Evolutionary conservation across 2,113 vertebrate species (phyloP), one percentile per base, ranked within the genome.

Genomic region (Crypturellus undulatus): DNA sequence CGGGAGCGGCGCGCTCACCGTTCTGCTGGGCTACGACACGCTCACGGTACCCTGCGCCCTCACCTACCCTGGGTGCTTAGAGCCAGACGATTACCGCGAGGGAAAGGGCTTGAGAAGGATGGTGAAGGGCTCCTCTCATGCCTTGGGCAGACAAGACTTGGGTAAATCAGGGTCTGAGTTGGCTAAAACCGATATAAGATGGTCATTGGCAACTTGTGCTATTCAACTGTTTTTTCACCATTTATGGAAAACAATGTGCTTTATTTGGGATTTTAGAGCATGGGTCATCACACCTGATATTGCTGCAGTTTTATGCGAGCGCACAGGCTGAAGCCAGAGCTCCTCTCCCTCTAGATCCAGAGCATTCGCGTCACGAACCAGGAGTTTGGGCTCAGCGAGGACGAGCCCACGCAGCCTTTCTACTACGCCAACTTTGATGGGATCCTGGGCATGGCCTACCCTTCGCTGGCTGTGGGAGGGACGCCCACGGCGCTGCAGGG

Each of bases 351-450:
- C 47, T 89, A 98, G 98, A 91, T 98, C 81, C 97, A 97, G 77
- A 97, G 95, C 77, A 97, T 98, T 30, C 9, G 32, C 0, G 79
- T 98, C 72, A 43, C 30, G 1, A 92, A 98, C 25, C 98, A 99
- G 96, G 97, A 98, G 80, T 98, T 99, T 3, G 98, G 98, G 65
- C 59, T 98, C 59, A 99, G 98, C 58, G 12, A 78, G 68, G 13
- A 42, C 0, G 97, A 98, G 68, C 97, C 97, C 10, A 84, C 67
- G 3, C 47, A 64, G 42, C 97, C 96, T 2, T 98, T 98, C 89
- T 97, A 97, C 73, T 98, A 97, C 0, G 84, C 96, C 0, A 51
- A 95, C 5, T 98, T 98, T 32, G 98, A 98, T 0, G 97, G 98
- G 11, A 98, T 98, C 93, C 58, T 98, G 94, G 98, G 97, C 6